Percentiles rank a stretch among this genome's conserved stretches.
These are phyloP conservation scores for Cryptocephalus primarius DNA, from an alignment of 2,888 invertebrate genomes.

Conservation along the genomic window DNA sequence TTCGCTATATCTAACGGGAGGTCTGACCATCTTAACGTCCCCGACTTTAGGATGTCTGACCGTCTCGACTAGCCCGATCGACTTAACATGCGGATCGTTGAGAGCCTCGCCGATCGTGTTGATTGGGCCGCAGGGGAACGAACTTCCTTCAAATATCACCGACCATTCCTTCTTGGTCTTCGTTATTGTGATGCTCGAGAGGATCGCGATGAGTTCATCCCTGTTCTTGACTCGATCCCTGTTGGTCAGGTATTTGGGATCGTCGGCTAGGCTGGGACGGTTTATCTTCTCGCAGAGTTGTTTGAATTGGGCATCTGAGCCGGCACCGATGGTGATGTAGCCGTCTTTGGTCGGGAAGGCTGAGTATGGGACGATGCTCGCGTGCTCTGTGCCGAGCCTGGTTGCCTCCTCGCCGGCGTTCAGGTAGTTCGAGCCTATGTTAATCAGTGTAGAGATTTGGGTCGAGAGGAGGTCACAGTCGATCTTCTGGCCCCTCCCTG, in stretches of 20 bases:
- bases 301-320: slow-evolving; percentile 71
- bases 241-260: slow-evolving; percentile 63
- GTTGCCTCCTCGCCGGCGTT: slow-evolving; percentile 69
- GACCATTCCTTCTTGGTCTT: slow-evolving; percentile 70
- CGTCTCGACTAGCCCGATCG: slow-evolving; percentile 60
- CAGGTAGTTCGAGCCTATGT: slow-evolving; percentile 81
- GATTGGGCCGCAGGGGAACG: slow-evolving; percentile 84
- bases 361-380: slow-evolving; percentile 90
- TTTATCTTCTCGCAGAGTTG: slow-evolving; percentile 58
- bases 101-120: slow-evolving; percentile 81
- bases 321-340: slow-evolving; percentile 77
- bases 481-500: slow-evolving; percentile 81
- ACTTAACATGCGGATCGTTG: slow-evolving; percentile 73
- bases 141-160: slow-evolving; percentile 53
- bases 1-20: slow-evolving; percentile 72
- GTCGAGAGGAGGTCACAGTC: slow-evolving; percentile 91
- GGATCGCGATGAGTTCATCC: slow-evolving; percentile 48
- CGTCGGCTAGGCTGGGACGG: slow-evolving; percentile 46
- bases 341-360: slow-evolving; percentile 76
- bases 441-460: slow-evolving; percentile 79
- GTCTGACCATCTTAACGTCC: slow-evolving; percentile 67
- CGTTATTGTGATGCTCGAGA: slow-evolving; percentile 46
- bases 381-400: slow-evolving; percentile 88
- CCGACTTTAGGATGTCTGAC: slow-evolving; percentile 61
- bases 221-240: slow-evolving; percentile 66